Evolutionary conservation across 2,113 vertebrate genomes (phyloP).

Genomic region (Corythornis madagascariensis): DNA sequence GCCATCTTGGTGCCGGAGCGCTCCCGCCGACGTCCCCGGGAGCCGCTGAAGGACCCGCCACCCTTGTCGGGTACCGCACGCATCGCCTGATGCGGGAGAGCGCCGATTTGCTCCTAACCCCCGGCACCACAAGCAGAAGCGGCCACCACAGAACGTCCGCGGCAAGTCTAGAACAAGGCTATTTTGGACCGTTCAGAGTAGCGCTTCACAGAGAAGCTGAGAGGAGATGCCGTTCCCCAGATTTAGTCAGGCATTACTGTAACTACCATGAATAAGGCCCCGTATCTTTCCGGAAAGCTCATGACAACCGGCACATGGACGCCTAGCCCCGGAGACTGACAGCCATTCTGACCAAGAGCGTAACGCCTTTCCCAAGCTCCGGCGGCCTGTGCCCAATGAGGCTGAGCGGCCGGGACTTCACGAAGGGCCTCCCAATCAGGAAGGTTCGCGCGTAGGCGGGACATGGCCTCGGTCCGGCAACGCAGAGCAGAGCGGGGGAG

Average conservation of each 20-base stretch:
- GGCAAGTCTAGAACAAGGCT: background rate
- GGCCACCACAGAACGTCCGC: accelerated
- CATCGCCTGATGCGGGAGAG: background rate
- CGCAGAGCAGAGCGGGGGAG: accelerated
- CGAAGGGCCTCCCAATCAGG: background rate
- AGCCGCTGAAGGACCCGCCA: background rate
- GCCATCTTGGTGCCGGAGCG: slow-evolving; percentile 74
- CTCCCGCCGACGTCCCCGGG: background rate
- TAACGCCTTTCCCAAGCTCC: accelerated
- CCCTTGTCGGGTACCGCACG: accelerated
- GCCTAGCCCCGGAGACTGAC: accelerated
- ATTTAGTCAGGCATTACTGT: accelerated
- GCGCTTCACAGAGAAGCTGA: accelerated
- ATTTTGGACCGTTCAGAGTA: accelerated
- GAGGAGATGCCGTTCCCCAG: accelerated
- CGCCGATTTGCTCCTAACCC: accelerated
- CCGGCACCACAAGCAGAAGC: accelerated
- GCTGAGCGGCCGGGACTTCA: background rate
- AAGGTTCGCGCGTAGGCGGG: background rate
- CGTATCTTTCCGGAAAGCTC: accelerated
- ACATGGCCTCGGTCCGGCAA: background rate
- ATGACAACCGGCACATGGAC: background rate
- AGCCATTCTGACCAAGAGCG: accelerated
- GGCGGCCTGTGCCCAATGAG: accelerated
- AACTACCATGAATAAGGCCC: accelerated